phyloP scores from a whole-genome alignment of 2,797 vertebrate genomes.

The Xerus rutilus region DNA sequence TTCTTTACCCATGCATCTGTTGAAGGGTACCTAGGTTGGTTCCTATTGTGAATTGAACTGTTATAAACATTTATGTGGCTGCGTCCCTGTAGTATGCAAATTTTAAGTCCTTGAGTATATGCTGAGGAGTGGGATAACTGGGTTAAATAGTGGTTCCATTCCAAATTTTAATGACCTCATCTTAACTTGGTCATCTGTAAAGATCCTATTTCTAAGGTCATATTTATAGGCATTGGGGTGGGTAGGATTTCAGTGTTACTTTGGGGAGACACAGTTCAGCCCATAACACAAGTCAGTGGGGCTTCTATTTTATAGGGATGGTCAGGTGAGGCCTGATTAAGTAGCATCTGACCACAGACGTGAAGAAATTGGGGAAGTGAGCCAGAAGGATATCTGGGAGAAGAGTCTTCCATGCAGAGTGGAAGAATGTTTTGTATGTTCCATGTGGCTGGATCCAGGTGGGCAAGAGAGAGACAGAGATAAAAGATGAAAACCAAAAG shows the following conservation, averaged over 20 bases:
- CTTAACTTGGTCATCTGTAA: background rate
- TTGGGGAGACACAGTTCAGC: background rate
- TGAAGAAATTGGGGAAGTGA: background rate
- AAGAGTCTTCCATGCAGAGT: background rate
- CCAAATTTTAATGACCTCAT: background rate
- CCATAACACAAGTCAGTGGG: background rate
- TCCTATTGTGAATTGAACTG: too few species aligned
- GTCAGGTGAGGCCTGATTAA: background rate
- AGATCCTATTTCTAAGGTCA: background rate
- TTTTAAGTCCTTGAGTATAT: too few species aligned
- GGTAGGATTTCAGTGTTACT: background rate
- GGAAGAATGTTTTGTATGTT: background rate
- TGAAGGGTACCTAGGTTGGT: too few species aligned
- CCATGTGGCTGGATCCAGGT: background rate
- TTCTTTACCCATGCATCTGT: too few species aligned
- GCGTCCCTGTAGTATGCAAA: too few species aligned
- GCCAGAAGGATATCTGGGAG: background rate
- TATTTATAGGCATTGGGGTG: background rate
- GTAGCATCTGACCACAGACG: background rate
- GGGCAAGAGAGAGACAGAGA: background rate
- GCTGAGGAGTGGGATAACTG: too few species aligned
- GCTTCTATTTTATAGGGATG: background rate
- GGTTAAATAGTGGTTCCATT: background rate
- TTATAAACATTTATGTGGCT: too few species aligned
- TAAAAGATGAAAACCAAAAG: background rate